A percentile compares a stretch with the other conserved stretches of the same genome.
Evolutionary conservation across 23 tunicate species (phyloP).

Genomic region (Ascidia mentula): DNA sequence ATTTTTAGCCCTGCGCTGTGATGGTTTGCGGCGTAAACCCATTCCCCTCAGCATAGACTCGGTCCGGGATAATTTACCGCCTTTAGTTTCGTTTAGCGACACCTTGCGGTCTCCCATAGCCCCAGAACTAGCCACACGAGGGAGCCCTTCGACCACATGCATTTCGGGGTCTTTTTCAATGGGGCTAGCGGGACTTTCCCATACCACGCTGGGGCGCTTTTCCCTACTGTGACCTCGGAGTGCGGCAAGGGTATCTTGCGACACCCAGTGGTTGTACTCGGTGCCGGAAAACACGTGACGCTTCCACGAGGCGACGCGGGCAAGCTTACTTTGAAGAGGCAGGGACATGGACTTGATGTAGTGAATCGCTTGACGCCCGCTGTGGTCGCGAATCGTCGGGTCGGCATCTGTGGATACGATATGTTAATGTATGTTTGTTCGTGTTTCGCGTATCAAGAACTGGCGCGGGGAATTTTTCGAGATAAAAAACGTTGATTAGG

Average conservation of each 20-base stretch:
- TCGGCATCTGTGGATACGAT: slow-evolving; percentile 63
- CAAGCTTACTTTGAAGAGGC: slow-evolving; percentile 71
- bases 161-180: neutral
- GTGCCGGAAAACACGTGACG: slow-evolving; percentile 36
- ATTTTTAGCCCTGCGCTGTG: slow-evolving; percentile 27
- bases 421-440: too few relatives aligned
- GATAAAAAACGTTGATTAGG: too few relatives aligned
- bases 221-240: neutral
- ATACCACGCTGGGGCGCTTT: slow-evolving; percentile 7
- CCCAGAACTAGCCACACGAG: neutral
- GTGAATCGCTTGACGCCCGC: slow-evolving; percentile 70
- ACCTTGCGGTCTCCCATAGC: neutral
- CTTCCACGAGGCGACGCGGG: slow-evolving; percentile 31
- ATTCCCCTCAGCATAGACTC: slow-evolving; percentile 38
- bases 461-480: too few relatives aligned
- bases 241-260: neutral
- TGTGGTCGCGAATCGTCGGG: slow-evolving; percentile 58
- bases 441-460: too few relatives aligned
- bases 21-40: slow-evolving; percentile 3
- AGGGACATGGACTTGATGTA: slow-evolving; percentile 62
- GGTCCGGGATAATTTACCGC: slow-evolving; percentile 27
- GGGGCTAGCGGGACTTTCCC: neutral
- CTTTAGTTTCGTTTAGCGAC: neutral
- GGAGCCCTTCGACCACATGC: neutral
- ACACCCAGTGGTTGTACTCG: neutral